Conservation (phyloP, 2,888 invertebrate species). For the Invenusta paracnida region DNA sequence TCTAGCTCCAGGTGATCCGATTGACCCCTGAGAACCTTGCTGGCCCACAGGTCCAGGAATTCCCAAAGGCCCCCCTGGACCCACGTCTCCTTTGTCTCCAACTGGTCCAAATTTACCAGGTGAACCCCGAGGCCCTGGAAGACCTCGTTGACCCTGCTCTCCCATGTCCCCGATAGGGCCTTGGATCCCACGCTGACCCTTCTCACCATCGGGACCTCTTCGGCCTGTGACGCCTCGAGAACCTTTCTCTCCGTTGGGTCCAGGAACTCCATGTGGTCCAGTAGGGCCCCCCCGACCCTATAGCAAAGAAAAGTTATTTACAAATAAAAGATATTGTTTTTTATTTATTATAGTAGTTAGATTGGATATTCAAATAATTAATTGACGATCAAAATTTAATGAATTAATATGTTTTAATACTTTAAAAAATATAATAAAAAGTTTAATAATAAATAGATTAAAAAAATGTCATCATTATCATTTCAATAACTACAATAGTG, state of each 20-base stretch:
- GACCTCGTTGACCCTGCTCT: conserved; percentile 31
- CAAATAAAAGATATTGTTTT: too few relatives aligned
- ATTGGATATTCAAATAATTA: too few relatives aligned
- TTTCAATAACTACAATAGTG: too few relatives aligned
- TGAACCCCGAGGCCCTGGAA: conserved; percentile 6
- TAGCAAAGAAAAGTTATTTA: too few relatives aligned
- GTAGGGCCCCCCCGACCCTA: conserved; percentile 52
- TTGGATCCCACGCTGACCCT: conserved; percentile 36
- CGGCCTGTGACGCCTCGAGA: conserved; percentile 34
- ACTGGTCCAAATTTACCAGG: conserved; percentile 31
- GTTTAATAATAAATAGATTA: too few relatives aligned
- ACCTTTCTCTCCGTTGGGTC: conserved; percentile 47
- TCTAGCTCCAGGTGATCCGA: background rate
- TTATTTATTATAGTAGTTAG: too few relatives aligned
- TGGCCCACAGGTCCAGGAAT: conserved; percentile 32
- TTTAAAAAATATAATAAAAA: too few relatives aligned
- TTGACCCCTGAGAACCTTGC: background rate
- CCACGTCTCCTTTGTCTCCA: conserved; percentile 38
- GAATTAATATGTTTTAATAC: too few relatives aligned
- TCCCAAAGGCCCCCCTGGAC: conserved; percentile 28
- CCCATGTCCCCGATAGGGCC: conserved; percentile 36
- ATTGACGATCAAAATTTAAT: too few relatives aligned
- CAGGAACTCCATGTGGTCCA: conserved; percentile 28
- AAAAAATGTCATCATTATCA: too few relatives aligned
- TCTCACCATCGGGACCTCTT: conserved; percentile 28